A percentile compares a stretch with the other conserved stretches of the same genome.
Evolutionary conservation across 2,113 vertebrate species (phyloP).

Genomic region (Labeo rohita): DNA sequence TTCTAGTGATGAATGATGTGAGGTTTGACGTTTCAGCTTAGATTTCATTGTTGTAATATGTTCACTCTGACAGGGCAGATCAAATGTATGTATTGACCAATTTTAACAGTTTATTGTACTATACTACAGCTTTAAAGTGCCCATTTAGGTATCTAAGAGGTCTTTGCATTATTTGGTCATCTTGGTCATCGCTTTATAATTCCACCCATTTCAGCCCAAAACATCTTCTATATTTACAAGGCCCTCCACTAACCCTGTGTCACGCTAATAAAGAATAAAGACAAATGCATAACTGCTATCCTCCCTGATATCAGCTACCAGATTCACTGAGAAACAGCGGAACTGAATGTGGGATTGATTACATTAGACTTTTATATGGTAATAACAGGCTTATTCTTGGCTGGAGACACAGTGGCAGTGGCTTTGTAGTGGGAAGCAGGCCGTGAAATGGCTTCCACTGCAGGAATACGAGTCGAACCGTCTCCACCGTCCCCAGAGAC

Average conservation of each 20-base stretch:
- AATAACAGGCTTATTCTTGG: slow-evolving; percentile 55
- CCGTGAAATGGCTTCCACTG: slow-evolving; percentile 29
- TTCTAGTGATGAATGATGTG: neutral
- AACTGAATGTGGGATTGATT: slow-evolving; percentile 42
- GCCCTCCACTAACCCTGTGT: neutral
- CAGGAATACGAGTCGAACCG: slow-evolving; percentile 19
- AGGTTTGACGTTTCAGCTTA: neutral
- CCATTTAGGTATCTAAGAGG: slow-evolving; percentile 12
- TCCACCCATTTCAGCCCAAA: slow-evolving; percentile 18
- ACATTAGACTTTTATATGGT: slow-evolving; percentile 47
- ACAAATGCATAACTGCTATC: slow-evolving; percentile 34
- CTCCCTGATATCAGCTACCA: slow-evolving; percentile 36
- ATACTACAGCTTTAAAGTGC: neutral
- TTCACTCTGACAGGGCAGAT: neutral
- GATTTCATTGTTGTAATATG: neutral
- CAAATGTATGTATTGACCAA: neutral
- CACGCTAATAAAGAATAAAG: slow-evolving; percentile 29
- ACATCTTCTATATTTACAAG: slow-evolving; percentile 25
- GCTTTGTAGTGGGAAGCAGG: slow-evolving; percentile 44
- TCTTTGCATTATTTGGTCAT: slow-evolving; percentile 30
- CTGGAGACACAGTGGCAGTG: slow-evolving; percentile 12
- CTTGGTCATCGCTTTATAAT: neutral
- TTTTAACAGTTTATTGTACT: neutral
- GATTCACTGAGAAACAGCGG: slow-evolving; percentile 28
- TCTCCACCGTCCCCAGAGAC: neutral